A percentile compares a stretch with the other conserved stretches of the same genome.
Conservation (phyloP, 1,140 invertebrate genomes). For the Babylonia areolata region DNA sequence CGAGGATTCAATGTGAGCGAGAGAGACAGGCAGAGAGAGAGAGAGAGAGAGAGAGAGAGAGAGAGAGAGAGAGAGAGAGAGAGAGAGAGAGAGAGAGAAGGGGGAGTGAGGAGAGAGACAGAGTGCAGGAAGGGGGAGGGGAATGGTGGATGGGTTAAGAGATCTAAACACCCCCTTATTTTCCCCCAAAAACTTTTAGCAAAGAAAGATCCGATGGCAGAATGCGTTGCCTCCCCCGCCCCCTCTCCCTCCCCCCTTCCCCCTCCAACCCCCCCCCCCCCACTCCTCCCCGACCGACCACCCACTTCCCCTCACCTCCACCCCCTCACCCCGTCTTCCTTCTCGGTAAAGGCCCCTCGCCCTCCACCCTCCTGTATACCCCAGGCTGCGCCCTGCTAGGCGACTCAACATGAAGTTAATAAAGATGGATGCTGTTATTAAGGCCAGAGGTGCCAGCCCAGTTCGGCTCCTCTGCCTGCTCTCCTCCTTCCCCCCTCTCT, state of each 20-base stretch:
- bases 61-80: neutral
- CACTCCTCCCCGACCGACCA: too few relatives aligned
- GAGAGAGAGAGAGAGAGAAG: neutral
- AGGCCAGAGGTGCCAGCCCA: neutral
- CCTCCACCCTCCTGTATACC: neutral
- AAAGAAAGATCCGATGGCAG: constrained; percentile 3
- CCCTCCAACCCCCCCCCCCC: neutral
- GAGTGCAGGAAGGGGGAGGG: too few relatives aligned
- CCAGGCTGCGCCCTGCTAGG: too few relatives aligned
- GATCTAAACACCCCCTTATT: neutral
- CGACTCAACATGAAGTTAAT: constrained; percentile 16
- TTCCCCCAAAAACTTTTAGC: neutral
- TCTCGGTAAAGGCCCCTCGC: too few relatives aligned
- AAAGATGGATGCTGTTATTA: constrained; percentile 27
- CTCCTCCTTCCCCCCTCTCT: neutral
- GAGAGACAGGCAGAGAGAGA: neutral
- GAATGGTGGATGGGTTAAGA: too few relatives aligned
- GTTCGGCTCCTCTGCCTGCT: neutral
- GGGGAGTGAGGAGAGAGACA: too few relatives aligned
- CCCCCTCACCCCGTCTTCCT: too few relatives aligned
- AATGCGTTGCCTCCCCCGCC: neutral
- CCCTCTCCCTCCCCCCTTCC: neutral
- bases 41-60: neutral
- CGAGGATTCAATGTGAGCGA: neutral
- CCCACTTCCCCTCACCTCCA: too few relatives aligned